Conservation (phyloP, 2,113 vertebrate species). For the Gnathochromis pfefferi region DNA sequence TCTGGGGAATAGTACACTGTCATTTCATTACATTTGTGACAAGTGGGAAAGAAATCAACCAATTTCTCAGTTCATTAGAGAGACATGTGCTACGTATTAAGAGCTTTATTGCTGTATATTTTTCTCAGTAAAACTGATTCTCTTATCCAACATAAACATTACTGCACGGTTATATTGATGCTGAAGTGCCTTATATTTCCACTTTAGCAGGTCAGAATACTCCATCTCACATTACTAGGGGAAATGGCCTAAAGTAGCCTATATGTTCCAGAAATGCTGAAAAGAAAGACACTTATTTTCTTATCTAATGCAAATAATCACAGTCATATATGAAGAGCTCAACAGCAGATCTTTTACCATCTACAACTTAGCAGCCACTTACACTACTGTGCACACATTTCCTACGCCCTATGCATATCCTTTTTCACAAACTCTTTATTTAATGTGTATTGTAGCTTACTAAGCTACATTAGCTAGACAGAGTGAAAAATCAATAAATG, state of each 20-base stretch:
- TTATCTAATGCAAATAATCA: not conserved
- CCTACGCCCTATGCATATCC: not conserved
- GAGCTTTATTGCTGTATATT: not conserved
- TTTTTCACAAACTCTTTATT: not conserved
- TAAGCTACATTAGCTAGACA: not conserved
- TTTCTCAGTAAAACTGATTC: not conserved
- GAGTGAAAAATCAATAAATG: not conserved
- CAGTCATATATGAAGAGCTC: rapidly evolving
- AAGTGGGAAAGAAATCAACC: not conserved
- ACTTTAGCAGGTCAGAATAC: constrained; percentile 9
- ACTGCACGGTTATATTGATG: constrained; percentile 22
- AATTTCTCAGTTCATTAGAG: constrained; percentile 11
- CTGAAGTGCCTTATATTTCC: not conserved
- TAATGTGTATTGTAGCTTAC: not conserved
- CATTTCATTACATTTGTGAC: not conserved
- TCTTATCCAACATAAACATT: constrained; percentile 3
- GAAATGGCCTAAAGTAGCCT: not conserved
- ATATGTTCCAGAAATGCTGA: not conserved
- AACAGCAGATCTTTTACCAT: not conserved
- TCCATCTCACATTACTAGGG: constrained; percentile 2
- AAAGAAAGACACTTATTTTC: not conserved
- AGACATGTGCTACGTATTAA: not conserved
- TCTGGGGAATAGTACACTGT: not conserved
- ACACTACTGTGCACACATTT: not conserved
- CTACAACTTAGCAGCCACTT: not conserved